Evolutionary conservation across 2,888 invertebrate genomes (phyloP).

Genomic region (Carabus problematicus): DNA sequence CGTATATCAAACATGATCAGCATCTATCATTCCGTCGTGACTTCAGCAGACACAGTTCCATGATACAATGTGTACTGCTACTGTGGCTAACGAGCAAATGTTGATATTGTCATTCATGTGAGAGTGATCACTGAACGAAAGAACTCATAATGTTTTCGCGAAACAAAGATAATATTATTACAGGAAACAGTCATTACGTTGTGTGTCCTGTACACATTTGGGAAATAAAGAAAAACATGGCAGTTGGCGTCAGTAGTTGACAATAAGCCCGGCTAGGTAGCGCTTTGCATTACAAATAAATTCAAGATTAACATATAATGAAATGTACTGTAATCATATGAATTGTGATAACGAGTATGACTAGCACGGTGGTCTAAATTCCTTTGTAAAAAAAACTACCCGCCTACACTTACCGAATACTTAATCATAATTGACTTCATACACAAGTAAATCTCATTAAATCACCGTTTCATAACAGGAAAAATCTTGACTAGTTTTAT

Average conservation of each 20-base stretch:
- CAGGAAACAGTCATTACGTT: too few species aligned
- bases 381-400: constrained; percentile 1
- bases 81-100: too few species aligned
- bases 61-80: too few species aligned
- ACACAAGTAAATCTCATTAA: constrained; percentile 29
- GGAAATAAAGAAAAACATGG: background rate
- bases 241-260: constrained; percentile 1
- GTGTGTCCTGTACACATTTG: background rate
- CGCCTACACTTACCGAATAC: background rate
- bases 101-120: too few species aligned
- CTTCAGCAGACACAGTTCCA: too few species aligned
- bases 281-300: constrained; percentile 18
- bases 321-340: background rate
- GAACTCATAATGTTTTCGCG: too few species aligned
- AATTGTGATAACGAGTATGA: background rate
- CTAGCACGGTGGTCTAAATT: constrained; percentile 5
- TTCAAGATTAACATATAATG: constrained; percentile 7
- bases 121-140: too few species aligned
- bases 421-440: constrained; percentile 13
- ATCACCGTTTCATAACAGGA: constrained; percentile 19
- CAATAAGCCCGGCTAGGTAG: constrained; percentile 7
- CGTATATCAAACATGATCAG: too few species aligned
- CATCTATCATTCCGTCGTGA: too few species aligned
- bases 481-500: too few species aligned
- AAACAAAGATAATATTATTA: too few species aligned